phyloP scores from a whole-genome alignment of 1,140 invertebrate species.

The Drosophila navojoa region DNA sequence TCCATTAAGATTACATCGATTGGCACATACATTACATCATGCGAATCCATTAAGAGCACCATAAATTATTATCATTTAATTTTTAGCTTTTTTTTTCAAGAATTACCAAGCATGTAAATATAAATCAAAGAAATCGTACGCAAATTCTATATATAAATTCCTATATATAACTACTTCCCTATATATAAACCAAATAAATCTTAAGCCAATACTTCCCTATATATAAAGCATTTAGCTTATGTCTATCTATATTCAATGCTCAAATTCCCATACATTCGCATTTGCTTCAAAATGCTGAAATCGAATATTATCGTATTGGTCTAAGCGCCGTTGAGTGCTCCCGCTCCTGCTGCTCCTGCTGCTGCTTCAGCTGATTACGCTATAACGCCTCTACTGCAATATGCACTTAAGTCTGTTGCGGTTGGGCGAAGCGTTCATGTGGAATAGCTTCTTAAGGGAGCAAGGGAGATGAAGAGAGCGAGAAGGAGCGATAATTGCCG shows the following conservation, averaged over 20 bases:
- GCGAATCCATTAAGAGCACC: too few relatives aligned
- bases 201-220: too few relatives aligned
- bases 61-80: too few relatives aligned
- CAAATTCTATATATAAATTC: too few relatives aligned
- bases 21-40: too few relatives aligned
- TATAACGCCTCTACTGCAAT: constrained; percentile 54
- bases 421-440: constrained; percentile 13
- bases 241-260: neutral
- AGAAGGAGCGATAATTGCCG: neutral
- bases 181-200: too few relatives aligned
- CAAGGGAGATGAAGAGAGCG: neutral
- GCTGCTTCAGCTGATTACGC: constrained; percentile 50
- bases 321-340: neutral
- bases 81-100: too few relatives aligned
- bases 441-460: neutral
- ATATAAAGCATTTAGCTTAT: too few relatives aligned
- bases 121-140: too few relatives aligned
- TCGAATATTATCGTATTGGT: neutral
- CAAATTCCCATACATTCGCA: neutral
- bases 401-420: constrained; percentile 9
- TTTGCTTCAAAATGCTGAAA: neutral
- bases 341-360: neutral
- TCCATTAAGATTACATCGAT: too few relatives aligned
- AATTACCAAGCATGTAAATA: too few relatives aligned
- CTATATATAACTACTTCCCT: too few relatives aligned